Conservation (phyloP, 2,797 vertebrate species). For the Apodemus agrarius region DNA sequence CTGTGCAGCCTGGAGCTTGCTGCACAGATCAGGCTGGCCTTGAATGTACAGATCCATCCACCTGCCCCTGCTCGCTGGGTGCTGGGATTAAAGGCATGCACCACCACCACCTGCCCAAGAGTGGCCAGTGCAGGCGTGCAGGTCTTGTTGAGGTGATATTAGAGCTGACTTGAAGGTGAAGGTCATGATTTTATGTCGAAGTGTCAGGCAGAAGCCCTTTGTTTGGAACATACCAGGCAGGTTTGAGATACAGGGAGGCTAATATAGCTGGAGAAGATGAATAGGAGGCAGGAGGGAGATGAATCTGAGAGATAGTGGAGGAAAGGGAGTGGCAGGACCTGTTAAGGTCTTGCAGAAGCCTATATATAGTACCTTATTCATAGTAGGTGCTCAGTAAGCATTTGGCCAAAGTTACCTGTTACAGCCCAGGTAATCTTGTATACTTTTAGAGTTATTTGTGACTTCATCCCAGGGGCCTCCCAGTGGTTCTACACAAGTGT, state of each 20-base stretch:
- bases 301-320: background rate
- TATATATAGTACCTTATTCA: background rate
- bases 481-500: background rate
- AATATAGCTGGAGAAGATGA: background rate
- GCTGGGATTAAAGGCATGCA: background rate
- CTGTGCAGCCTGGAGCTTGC: background rate
- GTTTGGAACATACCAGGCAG: background rate
- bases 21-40: background rate
- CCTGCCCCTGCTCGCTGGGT: background rate
- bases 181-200: background rate
- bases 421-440: background rate
- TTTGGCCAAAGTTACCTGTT: conserved; percentile 19
- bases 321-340: background rate
- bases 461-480: conserved; percentile 42
- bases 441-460: background rate
- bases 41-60: background rate
- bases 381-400: background rate
- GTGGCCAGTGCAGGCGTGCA: background rate
- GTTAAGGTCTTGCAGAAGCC: conserved; percentile 6
- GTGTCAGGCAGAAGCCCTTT: background rate
- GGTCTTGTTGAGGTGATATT: conserved; percentile 31
- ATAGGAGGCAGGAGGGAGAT: background rate
- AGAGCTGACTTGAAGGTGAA: conserved; percentile 30
- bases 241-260: conserved; percentile 14
- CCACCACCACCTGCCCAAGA: background rate